These are phyloP conservation scores for Octopus sinensis DNA, from an alignment of 1,140 invertebrate genomes.

Conservation along the genomic window DNA sequence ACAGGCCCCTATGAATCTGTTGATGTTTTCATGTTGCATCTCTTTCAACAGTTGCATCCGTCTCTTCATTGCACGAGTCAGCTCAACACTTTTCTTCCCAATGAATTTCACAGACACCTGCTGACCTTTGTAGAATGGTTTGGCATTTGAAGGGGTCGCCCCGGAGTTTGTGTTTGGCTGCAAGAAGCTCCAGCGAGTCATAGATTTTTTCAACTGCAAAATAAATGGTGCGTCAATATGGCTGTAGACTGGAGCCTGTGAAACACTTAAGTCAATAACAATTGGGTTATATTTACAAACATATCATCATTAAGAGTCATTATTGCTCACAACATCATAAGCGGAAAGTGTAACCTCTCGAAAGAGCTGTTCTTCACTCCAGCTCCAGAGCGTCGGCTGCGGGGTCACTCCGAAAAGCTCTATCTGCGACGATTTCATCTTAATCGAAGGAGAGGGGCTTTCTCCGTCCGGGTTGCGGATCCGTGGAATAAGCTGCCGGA, in stretches of 20 bases:
- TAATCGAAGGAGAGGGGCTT: no score
- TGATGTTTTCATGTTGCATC: conserved; percentile 88
- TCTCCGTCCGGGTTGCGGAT: no score
- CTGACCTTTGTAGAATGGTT: conserved; percentile 54
- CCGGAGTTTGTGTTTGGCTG: conserved; percentile 7
- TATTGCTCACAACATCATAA: no score
- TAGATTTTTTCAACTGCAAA: neutral
- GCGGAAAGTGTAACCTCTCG: no score
- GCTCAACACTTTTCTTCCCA: conserved; percentile 78
- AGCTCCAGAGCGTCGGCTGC: no score
- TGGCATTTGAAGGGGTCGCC: neutral
- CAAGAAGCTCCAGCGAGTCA: conserved; percentile 31
- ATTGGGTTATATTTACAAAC: neutral
- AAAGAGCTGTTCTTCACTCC: no score
- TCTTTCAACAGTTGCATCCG: conserved; percentile 95
- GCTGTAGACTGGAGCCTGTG: no score
- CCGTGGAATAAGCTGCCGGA: no score
- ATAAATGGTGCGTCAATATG: neutral
- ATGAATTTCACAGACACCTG: conserved; percentile 65
- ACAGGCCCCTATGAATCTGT: conserved; percentile 93
- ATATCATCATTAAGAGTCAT: no score
- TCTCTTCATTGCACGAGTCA: conserved; percentile 89
- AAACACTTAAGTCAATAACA: neutral
- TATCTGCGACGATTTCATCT: no score
- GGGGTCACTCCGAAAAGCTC: no score